Base-by-base conservation (phyloP, 2,797 vertebrate species). In the Pseudocheirus occidentalis region DNA sequence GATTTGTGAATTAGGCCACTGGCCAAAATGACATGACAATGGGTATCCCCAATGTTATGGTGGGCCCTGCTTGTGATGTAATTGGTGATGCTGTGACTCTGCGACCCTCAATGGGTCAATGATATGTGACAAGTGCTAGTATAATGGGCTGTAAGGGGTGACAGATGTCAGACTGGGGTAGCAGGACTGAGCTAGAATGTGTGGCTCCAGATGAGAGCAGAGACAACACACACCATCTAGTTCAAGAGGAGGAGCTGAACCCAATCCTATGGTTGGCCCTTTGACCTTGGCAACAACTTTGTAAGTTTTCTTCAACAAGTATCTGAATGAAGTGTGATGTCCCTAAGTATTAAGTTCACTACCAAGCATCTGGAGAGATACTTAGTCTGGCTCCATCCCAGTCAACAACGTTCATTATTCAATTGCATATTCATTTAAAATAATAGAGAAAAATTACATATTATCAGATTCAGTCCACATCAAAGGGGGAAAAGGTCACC, bases 351-450 rank as follows among this genome's bases (percentile, higher is more conserved):
- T 94, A 34, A 94, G 92, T 66, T 96, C 87, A 95, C n/a, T 95
- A 95, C 27, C 93, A 97, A 96, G 95, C 95, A 97, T 97, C 62
- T 87, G 96, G 96, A 97, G 14, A 87, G 95, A 97, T 18, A 87
- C 92, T 91, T 52, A 95, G 92, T 93, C 97, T 40, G 96, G 96
- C 96, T 91, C 93, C 50, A 95, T 58, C 93, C 53, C 93, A 96
- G 97, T 95, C 92, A 81, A 55, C 59, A 55, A 7, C 46, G 97
- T 97, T 97, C 95, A 96, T 96, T 95, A 98, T 98, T 98, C 98
- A 98, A 97, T 97, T 93, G 95, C 97, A 93, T 92, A 94, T 96
- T 97, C 95, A 97, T 93, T 96, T 97, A 94, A 81, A 91, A 97
- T 95, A 95, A 97, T 59, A 97, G 95, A 97, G 95, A 97, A 98